Base-by-base conservation (phyloP, 2,113 vertebrate species). In the Carassius carassius region DNA sequence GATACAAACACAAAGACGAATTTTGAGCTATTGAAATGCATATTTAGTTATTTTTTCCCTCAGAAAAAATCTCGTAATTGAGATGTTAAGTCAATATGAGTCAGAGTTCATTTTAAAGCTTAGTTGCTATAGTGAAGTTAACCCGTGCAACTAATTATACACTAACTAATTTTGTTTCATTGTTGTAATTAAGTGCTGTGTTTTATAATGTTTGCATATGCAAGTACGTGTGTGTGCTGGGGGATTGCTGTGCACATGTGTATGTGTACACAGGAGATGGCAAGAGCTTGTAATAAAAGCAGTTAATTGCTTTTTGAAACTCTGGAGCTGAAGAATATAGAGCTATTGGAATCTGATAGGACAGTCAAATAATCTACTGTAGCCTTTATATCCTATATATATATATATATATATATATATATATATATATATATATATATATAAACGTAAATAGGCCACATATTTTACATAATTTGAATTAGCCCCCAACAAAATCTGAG, bases 251-350 rank as follows among this genome's bases (percentile, higher is more conserved):
- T 87, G 23, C 35, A 67, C 41, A 78, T 65, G 67, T 83, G 32
- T 77, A 88, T 90, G 89, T 89, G 89, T 89, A 89, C 90, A 86
- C 90, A 44, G 19, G 73, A 86, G 73, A 56, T 65, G 63, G 54
- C 25, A 65, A 25, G 62, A 54, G 44, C 73, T 44, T 25, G 35
- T 62, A 49, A 83, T 49, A 69, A 51, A 74, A 62, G 54, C 49
- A 85, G 14, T 63, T 70, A 85, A 73, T 72, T 49, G 67, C 67
- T 78, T 82, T 82, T 72, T 72, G 65, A 82, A 82, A 82, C 63
- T 56, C 83, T 37, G n/a, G 75, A 54, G 83, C 79, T 85, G 56
- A 77, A 70, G 73, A 54, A 83, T 56, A 70, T 82, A 54, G 25
- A 72, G 65, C 47, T 51, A 41, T 82, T 72, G 37, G 72, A 82